Evolutionary conservation across 1,140 invertebrate genomes (phyloP).

Genomic region (Gonioctena quinquepunctata): DNA sequence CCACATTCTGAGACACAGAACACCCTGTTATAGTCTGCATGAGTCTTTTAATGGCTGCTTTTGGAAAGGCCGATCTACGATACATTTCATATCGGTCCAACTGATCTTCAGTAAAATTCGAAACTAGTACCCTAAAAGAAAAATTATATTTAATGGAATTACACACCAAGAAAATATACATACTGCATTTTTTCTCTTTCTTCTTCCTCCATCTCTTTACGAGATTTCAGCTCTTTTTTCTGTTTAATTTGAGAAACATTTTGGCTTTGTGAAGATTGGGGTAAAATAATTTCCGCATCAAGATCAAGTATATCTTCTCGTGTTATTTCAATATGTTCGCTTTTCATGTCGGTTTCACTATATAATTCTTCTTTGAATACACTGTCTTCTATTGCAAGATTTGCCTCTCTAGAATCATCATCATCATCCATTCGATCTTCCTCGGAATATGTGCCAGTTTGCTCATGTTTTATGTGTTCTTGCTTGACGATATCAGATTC

Average conservation of each 20-base stretch:
- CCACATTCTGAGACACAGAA: slow-evolving; percentile 97
- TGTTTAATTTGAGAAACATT: slow-evolving; percentile 27
- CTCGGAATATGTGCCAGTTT: slow-evolving; percentile 43
- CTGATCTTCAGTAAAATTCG: slow-evolving; percentile 98
- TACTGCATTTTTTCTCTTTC: slow-evolving; percentile 92
- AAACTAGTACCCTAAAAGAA: slow-evolving; percentile 94
- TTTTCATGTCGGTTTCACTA: background rate
- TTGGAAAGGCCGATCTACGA: slow-evolving; percentile 93
- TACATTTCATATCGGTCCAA: slow-evolving; percentile 99
- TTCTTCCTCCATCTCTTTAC: slow-evolving; percentile 85
- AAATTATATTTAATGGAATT: no score
- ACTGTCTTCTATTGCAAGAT: slow-evolving; percentile 32
- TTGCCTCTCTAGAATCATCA: slow-evolving; percentile 46
- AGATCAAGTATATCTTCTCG: slow-evolving; percentile 37
- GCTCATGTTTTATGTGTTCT: slow-evolving; percentile 46
- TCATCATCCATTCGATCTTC: slow-evolving; percentile 48
- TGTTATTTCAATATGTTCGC: slow-evolving; percentile 27
- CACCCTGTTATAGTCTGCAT: slow-evolving; percentile 98
- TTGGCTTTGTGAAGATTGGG: slow-evolving; percentile 38
- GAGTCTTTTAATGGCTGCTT: slow-evolving; percentile 93
- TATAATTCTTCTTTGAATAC: slow-evolving; percentile 6
- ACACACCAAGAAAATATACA: no score
- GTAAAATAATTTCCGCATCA: slow-evolving; percentile 46
- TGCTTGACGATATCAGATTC: slow-evolving; percentile 38
- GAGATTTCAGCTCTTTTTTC: slow-evolving; percentile 68